Evolutionary conservation across 2,888 invertebrate species (phyloP).

Genomic region (Dromius quadrimaculatus): DNA sequence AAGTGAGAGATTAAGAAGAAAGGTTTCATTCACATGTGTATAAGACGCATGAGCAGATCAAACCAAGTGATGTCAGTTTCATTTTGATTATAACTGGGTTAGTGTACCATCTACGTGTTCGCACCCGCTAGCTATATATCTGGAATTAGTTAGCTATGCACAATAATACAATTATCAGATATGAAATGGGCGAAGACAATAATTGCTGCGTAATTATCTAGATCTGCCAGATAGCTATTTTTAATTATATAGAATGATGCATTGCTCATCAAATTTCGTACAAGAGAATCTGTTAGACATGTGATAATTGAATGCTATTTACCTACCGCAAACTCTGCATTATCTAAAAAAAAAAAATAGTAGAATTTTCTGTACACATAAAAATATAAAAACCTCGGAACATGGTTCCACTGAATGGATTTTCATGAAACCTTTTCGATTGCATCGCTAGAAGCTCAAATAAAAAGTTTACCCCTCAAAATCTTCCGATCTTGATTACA

Average conservation of each 20-base stretch:
- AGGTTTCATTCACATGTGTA: background rate
- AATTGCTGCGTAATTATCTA: constrained; percentile 40
- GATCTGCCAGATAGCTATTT: constrained; percentile 27
- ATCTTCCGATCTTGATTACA: too few relatives aligned
- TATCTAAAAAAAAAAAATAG: too few relatives aligned
- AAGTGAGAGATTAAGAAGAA: background rate
- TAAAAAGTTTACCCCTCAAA: too few relatives aligned
- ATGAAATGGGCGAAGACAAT: constrained; percentile 29
- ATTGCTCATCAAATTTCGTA: background rate
- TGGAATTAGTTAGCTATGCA: constrained; percentile 43
- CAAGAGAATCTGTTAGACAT: background rate
- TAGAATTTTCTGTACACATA: too few relatives aligned
- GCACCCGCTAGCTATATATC: constrained; percentile 32
- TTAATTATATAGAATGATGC: background rate
- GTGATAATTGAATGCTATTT: background rate
- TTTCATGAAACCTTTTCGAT: too few relatives aligned
- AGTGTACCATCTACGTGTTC: constrained; percentile 39
- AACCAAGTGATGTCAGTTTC: constrained; percentile 43
- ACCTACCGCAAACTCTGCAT: background rate
- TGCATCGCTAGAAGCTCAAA: too few relatives aligned
- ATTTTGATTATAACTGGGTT: constrained; percentile 48
- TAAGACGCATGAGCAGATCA: constrained; percentile 6
- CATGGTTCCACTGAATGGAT: too few relatives aligned
- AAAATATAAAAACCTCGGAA: too few relatives aligned
- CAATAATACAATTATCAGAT: constrained; percentile 48